phyloP scores from a whole-genome alignment of 2,797 vertebrate genomes.

The Avahi laniger region DNA sequence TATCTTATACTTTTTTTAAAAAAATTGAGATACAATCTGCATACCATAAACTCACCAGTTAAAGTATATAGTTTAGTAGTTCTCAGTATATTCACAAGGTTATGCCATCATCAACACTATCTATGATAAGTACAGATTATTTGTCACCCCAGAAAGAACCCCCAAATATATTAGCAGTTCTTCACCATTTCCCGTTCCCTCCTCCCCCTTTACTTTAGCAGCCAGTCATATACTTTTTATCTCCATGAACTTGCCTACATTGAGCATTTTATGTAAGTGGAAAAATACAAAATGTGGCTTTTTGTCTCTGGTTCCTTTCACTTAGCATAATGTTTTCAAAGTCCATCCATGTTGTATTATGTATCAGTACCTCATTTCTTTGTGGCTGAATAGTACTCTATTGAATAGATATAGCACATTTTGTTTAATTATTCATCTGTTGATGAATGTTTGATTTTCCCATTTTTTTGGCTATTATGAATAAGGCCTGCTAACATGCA shows the following conservation, averaged over 20 bases:
- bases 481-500: background rate
- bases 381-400: background rate
- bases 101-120: background rate
- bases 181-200: background rate
- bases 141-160: background rate
- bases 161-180: background rate
- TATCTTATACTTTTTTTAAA: background rate
- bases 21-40: background rate
- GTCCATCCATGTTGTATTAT: background rate
- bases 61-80: background rate
- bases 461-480: background rate
- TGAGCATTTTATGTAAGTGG: background rate
- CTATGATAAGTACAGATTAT: background rate
- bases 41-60: background rate
- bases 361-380: background rate
- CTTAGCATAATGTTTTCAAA: background rate
- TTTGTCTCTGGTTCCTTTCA: background rate
- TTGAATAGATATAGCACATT: background rate
- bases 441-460: background rate
- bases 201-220: background rate
- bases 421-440: background rate
- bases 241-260: background rate
- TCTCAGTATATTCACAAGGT: background rate
- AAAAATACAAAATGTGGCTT: background rate
- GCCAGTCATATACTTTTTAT: background rate